A percentile compares a stretch with the other conserved stretches of the same genome.
phyloP scores from a whole-genome alignment of 2,888 invertebrate genomes.

The Entomobrya multifasciata region DNA sequence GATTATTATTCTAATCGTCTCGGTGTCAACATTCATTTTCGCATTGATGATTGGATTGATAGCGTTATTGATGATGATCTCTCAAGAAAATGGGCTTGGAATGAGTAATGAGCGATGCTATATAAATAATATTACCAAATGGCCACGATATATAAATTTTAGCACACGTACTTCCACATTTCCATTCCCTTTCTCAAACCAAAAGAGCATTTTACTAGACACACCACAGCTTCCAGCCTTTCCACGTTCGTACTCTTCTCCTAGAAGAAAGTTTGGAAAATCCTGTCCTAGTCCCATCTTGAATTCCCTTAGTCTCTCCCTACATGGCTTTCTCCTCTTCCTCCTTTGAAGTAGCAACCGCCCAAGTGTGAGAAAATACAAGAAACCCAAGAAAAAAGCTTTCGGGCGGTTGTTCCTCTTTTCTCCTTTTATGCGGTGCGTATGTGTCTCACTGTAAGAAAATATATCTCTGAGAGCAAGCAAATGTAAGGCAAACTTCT shows the following conservation, averaged over 20 bases:
- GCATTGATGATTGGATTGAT: conserved; percentile 48
- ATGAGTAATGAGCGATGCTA: conserved; percentile 41
- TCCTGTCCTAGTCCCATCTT: conserved; percentile 22
- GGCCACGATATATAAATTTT: too few relatives aligned
- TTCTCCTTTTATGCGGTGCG: not conserved
- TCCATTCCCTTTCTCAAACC: not conserved
- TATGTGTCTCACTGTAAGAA: not conserved
- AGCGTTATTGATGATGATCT: conserved; percentile 54
- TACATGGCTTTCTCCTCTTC: not conserved
- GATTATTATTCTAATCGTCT: conserved; percentile 49
- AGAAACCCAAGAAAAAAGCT: not conserved
- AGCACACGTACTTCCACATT: not conserved
- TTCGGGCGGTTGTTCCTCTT: conserved; percentile 1
- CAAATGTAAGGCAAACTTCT: not conserved
- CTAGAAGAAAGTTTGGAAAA: conserved; percentile 5
- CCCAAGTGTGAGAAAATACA: conserved; percentile 4
- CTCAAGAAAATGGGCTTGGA: conserved; percentile 39
- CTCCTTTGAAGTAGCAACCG: not conserved
- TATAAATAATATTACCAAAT: not conserved
- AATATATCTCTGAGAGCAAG: not conserved
- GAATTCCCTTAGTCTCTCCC: conserved; percentile 6
- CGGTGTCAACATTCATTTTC: conserved; percentile 53
- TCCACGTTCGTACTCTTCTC: not conserved
- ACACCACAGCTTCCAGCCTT: not conserved
- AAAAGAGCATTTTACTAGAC: too few relatives aligned